Conservation (phyloP, 2,888 invertebrate species). For the Abscondita cerata region DNA sequence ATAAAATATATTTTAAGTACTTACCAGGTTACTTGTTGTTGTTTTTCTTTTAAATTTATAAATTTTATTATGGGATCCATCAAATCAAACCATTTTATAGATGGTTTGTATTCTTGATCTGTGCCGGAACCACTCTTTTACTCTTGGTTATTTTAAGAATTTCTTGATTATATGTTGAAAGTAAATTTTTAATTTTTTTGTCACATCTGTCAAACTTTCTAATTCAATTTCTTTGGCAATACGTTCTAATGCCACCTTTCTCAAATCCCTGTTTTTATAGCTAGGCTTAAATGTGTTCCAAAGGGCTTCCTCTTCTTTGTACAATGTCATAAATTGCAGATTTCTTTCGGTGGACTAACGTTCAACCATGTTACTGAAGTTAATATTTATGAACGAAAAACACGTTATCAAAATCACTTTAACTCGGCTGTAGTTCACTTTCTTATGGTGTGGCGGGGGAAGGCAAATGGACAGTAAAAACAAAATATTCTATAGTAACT, state of each 20-base stretch:
- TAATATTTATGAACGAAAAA: not conserved
- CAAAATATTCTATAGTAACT: not conserved
- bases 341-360: not conserved
- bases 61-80: conserved; percentile 56
- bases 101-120: not conserved
- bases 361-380: not conserved
- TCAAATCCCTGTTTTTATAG: conserved; percentile 1
- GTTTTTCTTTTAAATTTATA: conserved; percentile 22
- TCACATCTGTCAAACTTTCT: conserved; percentile 58
- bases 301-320: not conserved
- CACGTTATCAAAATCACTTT: not conserved
- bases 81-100: too few species aligned
- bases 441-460: not conserved
- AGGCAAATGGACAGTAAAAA: not conserved
- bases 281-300: not conserved
- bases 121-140: not conserved
- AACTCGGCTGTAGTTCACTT: not conserved
- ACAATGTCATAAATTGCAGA: not conserved
- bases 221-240: conserved; percentile 52
- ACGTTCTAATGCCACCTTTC: conserved; percentile 49
- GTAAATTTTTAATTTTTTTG: conserved; percentile 61
- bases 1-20: not conserved
- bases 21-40: conserved; percentile 9
- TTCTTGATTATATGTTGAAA: conserved; percentile 62
- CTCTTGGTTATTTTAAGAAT: conserved; percentile 56